Base-by-base conservation (phyloP, 2,797 vertebrate species). In the Poecilia gillii region DNA sequence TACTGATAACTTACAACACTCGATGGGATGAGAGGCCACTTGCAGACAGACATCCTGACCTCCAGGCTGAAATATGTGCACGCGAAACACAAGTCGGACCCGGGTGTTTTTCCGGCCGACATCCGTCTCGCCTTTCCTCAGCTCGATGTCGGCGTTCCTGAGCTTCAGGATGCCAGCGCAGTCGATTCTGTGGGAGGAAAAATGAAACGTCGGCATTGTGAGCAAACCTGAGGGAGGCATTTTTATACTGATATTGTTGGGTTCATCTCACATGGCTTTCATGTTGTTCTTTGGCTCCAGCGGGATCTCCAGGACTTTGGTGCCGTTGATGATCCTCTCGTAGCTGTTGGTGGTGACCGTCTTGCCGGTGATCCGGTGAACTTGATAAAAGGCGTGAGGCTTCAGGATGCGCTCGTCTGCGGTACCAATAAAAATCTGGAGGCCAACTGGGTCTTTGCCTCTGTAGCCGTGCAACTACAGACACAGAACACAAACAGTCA, bases 381-480 rank as follows among this genome's bases (percentile, higher is more conserved):
- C 99, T 92, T 99, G 99, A 90, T 99, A 99, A 92, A 99, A 99
- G 85, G 99, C 98, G 0, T 99, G 99, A 0, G 99, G 99, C 84
- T 99, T 99, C 3, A 99, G 97, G 92, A 99, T 98, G 68, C 99
- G 94, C 90, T 99, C 99, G 0, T 99, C 99, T 0, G 99, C 98
- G 0, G 99, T 99, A 79, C 99, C 99, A 1, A 99, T 99, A 94
- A 99, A 99, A 93, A 99, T 99, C 95, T 99, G 98, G 77, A 99
- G 96, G 3, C 96, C 97, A 68, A 99, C 95, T 0, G 98, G 97
- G 78, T 99, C 98, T 88, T 97, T 99, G 73, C 98, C 98, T 94
- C 97, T 95, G 91, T 99, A 99, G 79, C 99, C 99, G 0, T 97
- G 97, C 80, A 99, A 95, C 98, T 99, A 93, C 53, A 79, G 8